phyloP scores from a whole-genome alignment of 2,797 vertebrate genomes.

The Smutsia temminckii region DNA sequence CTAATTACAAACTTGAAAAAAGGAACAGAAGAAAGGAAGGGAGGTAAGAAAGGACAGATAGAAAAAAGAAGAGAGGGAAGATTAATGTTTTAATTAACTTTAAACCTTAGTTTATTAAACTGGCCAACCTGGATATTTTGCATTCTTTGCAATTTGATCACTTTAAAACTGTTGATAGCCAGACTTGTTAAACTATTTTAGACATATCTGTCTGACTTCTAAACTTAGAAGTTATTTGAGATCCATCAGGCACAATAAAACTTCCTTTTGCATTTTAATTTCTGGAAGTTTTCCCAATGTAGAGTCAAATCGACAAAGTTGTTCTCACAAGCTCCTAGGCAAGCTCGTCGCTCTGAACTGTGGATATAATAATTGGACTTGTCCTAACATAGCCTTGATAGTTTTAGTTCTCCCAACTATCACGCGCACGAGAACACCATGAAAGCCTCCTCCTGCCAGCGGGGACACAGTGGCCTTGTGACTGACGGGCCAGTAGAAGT shows the following conservation, averaged over 20 bases:
- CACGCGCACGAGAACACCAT: not conserved
- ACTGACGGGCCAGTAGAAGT: not conserved
- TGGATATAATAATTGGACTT: not conserved
- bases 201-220: not conserved
- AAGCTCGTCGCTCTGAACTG: not conserved
- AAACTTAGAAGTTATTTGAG: constrained; percentile 26
- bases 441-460: not conserved
- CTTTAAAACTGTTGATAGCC: constrained; percentile 47
- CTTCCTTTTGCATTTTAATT: constrained; percentile 38
- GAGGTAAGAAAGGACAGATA: not conserved
- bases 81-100: not conserved
- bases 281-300: constrained; percentile 30
- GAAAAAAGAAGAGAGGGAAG: not conserved
- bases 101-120: not conserved
- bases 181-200: constrained; percentile 50
- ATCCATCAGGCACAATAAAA: not conserved
- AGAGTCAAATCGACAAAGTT: constrained; percentile 22
- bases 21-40: rapidly evolving
- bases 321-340: not conserved
- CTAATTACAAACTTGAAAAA: not conserved
- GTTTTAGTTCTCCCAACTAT: not conserved
- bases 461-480: rapidly evolving
- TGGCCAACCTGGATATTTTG: not conserved
- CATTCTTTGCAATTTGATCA: constrained; percentile 24
- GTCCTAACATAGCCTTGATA: not conserved